phyloP scores from a whole-genome alignment of 2,888 invertebrate genomes.

The Drosophila affinis region DNA sequence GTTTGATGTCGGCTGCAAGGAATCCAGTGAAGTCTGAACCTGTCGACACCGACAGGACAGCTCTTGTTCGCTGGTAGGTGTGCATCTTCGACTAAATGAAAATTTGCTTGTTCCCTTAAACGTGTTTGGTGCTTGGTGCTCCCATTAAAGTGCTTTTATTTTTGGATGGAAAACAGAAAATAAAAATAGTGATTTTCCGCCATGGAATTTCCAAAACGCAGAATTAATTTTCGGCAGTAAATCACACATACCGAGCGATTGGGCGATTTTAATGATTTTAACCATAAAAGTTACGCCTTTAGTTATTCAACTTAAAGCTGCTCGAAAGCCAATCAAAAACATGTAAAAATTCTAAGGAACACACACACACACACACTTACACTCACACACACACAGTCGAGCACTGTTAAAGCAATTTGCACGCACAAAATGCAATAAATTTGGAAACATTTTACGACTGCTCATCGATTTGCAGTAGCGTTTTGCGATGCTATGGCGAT shows the following conservation, averaged over 20 bases:
- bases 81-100: neutral
- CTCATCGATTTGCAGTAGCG: constrained; percentile 61
- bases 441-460: constrained; percentile 64
- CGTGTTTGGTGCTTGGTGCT: neutral
- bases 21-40: too few species aligned
- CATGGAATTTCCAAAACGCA: constrained; percentile 19
- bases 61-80: neutral
- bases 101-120: neutral
- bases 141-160: neutral
- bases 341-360: constrained; percentile 51
- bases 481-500: constrained; percentile 6
- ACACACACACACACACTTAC: constrained; percentile 7
- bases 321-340: constrained; percentile 66
- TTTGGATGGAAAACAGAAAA: neutral
- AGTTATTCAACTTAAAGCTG: constrained; percentile 55
- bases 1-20: neutral
- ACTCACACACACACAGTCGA: constrained; percentile 8
- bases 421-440: constrained; percentile 70
- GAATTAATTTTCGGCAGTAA: constrained; percentile 3
- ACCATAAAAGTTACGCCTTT: constrained; percentile 45
- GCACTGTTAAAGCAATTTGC: constrained; percentile 12
- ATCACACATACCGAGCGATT: constrained; percentile 56
- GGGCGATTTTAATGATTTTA: constrained; percentile 44
- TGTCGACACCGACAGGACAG: neutral
- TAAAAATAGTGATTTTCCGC: neutral